Percentiles rank a stretch among this genome's conserved stretches.
Conservation (phyloP, 2,113 vertebrate species). For the Forbesichthys agassizii region DNA sequence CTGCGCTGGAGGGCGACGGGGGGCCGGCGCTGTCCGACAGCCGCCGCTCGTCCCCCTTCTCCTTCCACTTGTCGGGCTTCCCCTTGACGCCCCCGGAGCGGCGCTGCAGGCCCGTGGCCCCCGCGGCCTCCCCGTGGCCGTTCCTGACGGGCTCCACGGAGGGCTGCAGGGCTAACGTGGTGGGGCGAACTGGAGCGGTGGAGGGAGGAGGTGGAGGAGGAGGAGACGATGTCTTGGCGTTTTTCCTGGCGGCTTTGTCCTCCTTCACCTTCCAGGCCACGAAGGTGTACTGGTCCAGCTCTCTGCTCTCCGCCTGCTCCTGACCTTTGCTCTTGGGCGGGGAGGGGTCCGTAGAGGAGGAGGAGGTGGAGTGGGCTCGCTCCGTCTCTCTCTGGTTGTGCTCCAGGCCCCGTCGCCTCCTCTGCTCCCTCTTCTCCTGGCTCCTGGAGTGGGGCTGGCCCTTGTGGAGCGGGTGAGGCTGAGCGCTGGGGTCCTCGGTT, state of each 20-base stretch:
- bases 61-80: slow-evolving; percentile 85
- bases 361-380: slow-evolving; percentile 64
- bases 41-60: slow-evolving; percentile 54
- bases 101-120: slow-evolving; percentile 75
- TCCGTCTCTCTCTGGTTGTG: slow-evolving; percentile 88
- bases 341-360: slow-evolving; percentile 56
- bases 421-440: slow-evolving; percentile 88
- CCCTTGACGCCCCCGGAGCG: slow-evolving; percentile 75
- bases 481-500: slow-evolving; percentile 30
- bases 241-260: slow-evolving; percentile 64
- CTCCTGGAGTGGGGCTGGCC: slow-evolving; percentile 51
- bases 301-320: slow-evolving; percentile 69
- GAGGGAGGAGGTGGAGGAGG: not conserved
- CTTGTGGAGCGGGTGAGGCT: slow-evolving; percentile 28
- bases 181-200: slow-evolving; percentile 36
- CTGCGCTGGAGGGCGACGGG: slow-evolving; percentile 22
- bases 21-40: slow-evolving; percentile 45
- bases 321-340: slow-evolving; percentile 55
- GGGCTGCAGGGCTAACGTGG: slow-evolving; percentile 49
- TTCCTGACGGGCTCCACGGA: slow-evolving; percentile 22
- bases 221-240: slow-evolving; percentile 53
- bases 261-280: slow-evolving; percentile 72
- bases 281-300: slow-evolving; percentile 77
- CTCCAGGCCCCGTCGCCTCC: slow-evolving; percentile 88
- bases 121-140: slow-evolving; percentile 54